These are phyloP conservation scores for Drosophila elegans DNA, from an alignment of 1,140 invertebrate genomes.

Conservation along the genomic window DNA sequence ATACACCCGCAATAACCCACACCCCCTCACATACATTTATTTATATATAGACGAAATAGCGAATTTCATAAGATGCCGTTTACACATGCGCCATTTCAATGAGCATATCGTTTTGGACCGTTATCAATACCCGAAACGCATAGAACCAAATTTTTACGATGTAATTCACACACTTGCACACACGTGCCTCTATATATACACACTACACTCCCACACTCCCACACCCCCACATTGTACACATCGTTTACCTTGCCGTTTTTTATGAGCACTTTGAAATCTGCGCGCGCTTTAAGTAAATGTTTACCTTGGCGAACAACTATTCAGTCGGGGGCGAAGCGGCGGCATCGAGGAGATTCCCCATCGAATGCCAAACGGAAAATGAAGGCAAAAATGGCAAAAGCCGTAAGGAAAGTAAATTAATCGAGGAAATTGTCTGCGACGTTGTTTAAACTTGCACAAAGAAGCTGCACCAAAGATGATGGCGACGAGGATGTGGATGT, in stretches of 20 bases:
- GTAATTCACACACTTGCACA: constrained; percentile 66
- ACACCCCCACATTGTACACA: constrained; percentile 16
- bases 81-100: constrained; percentile 67
- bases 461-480: constrained; percentile 36
- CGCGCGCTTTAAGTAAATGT: constrained; percentile 78
- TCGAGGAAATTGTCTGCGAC: constrained; percentile 81
- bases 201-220: neutral
- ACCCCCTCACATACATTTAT: constrained; percentile 14
- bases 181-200: constrained; percentile 13
- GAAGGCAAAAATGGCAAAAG: constrained; percentile 72
- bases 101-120: constrained; percentile 66
- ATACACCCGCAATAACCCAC: constrained; percentile 28
- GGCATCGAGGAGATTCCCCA: constrained; percentile 17
- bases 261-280: constrained; percentile 78
- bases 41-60: constrained; percentile 15
- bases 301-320: constrained; percentile 76
- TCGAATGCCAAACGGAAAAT: constrained; percentile 73
- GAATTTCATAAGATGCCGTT: constrained; percentile 67
- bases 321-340: constrained; percentile 9
- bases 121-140: constrained; percentile 77
- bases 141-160: constrained; percentile 77
- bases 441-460: constrained; percentile 81
- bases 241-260: constrained; percentile 64
- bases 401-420: constrained; percentile 79
- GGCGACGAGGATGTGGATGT: constrained; percentile 28